phyloP scores from a whole-genome alignment of 2,888 invertebrate species.

The Eupelmus urozonus region DNA sequence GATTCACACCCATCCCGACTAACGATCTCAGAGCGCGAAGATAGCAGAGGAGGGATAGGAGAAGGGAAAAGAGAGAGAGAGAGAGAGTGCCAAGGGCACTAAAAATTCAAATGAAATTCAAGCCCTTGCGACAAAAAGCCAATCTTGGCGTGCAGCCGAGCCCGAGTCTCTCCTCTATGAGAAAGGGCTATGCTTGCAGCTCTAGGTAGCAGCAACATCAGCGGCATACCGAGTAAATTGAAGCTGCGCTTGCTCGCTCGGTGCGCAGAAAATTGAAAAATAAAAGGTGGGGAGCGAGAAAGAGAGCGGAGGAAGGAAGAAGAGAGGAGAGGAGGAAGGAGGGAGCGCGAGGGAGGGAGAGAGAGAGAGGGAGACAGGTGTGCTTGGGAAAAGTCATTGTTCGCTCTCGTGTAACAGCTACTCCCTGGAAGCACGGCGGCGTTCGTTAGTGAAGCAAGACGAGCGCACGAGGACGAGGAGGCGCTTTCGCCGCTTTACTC shows the following conservation, averaged over 20 bases:
- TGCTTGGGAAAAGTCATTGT: conserved; percentile 57
- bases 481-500: background rate
- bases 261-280: conserved; percentile 40
- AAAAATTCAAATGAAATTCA: conserved; percentile 55
- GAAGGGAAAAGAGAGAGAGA: too few species aligned
- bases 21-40: conserved; percentile 39
- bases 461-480: conserved; percentile 24
- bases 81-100: conserved; percentile 15
- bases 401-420: conserved; percentile 15
- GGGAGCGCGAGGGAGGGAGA: conserved; percentile 2
- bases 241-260: conserved; percentile 23
- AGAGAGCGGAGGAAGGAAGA: background rate
- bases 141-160: conserved; percentile 45
- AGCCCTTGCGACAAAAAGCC: conserved; percentile 51
- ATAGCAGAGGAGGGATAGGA: too few species aligned
- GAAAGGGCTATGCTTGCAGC: conserved; percentile 33
- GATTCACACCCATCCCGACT: conserved; percentile 42
- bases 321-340: conserved; percentile 2
- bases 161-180: conserved; percentile 31
- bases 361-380: conserved; percentile 41
- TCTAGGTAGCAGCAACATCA: conserved; percentile 2
- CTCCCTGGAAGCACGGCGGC: conserved; percentile 4
- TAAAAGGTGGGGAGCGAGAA: conserved; percentile 29
- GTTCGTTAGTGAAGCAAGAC: conserved; percentile 53
- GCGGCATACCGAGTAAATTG: conserved; percentile 54